A percentile compares a stretch with the other conserved stretches of the same genome.
phyloP scores from a whole-genome alignment of 1,140 invertebrate genomes.

The Sitophilus oryzae region DNA sequence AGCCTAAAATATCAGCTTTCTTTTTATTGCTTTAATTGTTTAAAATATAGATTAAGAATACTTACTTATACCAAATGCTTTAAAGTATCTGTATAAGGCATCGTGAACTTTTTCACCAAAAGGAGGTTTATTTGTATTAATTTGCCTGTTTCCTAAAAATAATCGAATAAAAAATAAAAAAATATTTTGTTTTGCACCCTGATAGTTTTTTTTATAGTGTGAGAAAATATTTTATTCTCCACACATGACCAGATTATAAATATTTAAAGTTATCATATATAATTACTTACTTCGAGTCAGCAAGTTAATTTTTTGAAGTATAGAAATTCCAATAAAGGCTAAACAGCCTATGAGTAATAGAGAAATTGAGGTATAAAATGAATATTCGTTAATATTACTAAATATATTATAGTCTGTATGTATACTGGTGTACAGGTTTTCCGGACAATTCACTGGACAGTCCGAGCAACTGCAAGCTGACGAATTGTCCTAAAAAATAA shows the following conservation, averaged over 20 bases:
- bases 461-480: conserved; percentile 73
- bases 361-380: conserved; percentile 9
- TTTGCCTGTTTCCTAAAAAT: no score
- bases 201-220: no score
- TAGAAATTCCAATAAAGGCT: background rate
- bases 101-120: conserved; percentile 41
- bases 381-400: conserved; percentile 9
- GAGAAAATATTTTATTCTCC: no score
- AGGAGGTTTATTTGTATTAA: no score
- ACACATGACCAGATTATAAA: no score
- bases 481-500: conserved; percentile 44
- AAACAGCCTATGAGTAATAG: background rate
- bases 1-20: no score
- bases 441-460: conserved; percentile 59
- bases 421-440: conserved; percentile 46
- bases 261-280: no score
- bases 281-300: background rate
- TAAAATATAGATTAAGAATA: no score
- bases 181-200: no score
- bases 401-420: conserved; percentile 23
- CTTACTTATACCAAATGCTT: conserved; percentile 46
- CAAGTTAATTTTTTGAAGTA: background rate
- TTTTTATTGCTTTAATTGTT: no score
- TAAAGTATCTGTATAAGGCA: conserved; percentile 50
- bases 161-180: no score